Evolutionary conservation across 2,888 invertebrate genomes (phyloP), one percentile per base, ranked within the genome.

Genomic region (Serrognathus titanus): DNA sequence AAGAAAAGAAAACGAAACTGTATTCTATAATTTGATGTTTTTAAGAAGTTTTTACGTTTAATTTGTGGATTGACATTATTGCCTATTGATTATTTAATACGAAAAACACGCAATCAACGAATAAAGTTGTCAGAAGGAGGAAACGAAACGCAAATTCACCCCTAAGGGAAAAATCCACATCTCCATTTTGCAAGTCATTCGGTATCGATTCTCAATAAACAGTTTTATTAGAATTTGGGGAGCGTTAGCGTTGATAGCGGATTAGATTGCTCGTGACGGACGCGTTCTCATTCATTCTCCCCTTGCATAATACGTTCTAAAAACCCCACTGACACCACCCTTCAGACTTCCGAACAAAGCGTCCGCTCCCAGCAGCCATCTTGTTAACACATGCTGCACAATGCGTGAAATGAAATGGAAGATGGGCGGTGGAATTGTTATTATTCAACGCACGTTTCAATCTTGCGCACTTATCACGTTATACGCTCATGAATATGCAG

Each of bases 241-340:
- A 65, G 69, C 63, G 67, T 66, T 66, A 61, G 63, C 66, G 54
- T 65, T 70, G 70, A 71, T 71, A 70, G 66, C 67, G 64, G 69
- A 70, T 71, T 71, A 71, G 69, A 70, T 70, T 71, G 70, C 69
- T 70, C 68, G 69, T 70, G 71, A 71, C 69, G 68, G 69, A 67
- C 71, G 66, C 68, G 68, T 63, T 70, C 70, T 63, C 68, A 69
- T 68, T 67, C 68, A 66, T 62, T 65, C 64, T 61, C 66, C 64
- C 64, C 41, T 38, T 63, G 55, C 60, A 63, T 61, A 66, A 63
- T 65, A 65, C 59, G 56, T 46, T 59, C 62, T 64, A 64, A 66
- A 66, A 66, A 64, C 63, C 63, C 64, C 57, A 61, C 60, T 63
- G 64, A 67, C 63, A 63, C 59, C 63, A 66, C 59, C 62, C 63